Base-by-base conservation (phyloP, 2,888 invertebrate genomes). In the Therioaphis trifolii region DNA sequence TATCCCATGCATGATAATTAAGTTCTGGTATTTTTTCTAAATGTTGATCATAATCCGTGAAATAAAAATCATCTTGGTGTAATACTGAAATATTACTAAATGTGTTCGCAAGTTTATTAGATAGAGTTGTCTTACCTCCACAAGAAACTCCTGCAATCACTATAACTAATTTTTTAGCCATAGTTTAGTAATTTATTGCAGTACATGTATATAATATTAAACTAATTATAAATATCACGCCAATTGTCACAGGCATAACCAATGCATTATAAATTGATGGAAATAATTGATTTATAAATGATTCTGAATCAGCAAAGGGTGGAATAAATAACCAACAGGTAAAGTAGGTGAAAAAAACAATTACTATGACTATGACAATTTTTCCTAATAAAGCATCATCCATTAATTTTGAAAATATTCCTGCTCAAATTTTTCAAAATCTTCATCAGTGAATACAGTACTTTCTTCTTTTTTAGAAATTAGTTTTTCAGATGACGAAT, bases 111-210 rank as follows among this genome's bases (percentile, higher is more conserved):
- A 96, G 87, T 84, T 89, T 89, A 78, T 90, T 90, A 0, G 94
- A 91, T 55, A 95, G 88, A 0, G 94, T 93, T 0, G 95, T 94
- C 89, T 96, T 96, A 0, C 96, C 96, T 27, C 95, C 94, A 87
- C 94, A 94, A 0, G 96, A 96, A 1, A 94, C 93, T 0, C 96
- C 95, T 58, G 94, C 92, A 86, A 96, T 91, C 11, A 94, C 95
- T 84, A 94, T 89, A 77, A 93, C 89, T 58, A 92, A 72, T 63
- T 21, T 21, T 77, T 77, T 69, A 15, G 71, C 46, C 82, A 85
- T 84, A n/a, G 40, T 61, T 80, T 77, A 80, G n/a, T 61, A 78
- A 14, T 84, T 85, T 2, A 87, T 76, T 29, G 86, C 85, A 46
- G 85, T 61, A 58, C 86, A 61, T 21, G 93, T 93, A 87, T 92